Base-by-base conservation (phyloP, 2,888 invertebrate species). In the Nomada lathburiana region DNA sequence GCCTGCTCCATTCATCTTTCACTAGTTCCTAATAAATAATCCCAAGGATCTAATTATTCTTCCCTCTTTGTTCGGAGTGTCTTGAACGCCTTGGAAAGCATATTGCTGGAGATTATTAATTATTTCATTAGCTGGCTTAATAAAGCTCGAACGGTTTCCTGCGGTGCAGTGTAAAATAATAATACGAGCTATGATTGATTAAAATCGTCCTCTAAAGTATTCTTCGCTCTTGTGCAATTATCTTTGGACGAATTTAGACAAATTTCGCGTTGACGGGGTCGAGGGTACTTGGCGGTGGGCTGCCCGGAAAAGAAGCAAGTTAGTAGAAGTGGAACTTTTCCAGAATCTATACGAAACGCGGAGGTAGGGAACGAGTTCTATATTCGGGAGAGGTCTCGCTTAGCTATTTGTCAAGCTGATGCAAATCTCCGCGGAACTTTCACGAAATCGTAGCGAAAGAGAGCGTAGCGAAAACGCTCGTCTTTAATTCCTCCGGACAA, bases 401-500 rank as follows among this genome's bases (percentile, higher is more conserved):
- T 88, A 86, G 87, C 90, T 88, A 91, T 92, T 91, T 91, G 90
- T 91, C 91, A 88, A 87, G 78, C 81, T 82, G 89, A 90, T 87
- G 90, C 86, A 88, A 90, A 91, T 91, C 88, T 90, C 83, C 65
- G 53, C 50, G 80, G 73, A 82, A 85, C 64, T 85, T 74, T 57
- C 16, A 2, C 76, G 67, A 73, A 78, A 70, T 75, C 70, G n/a
- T n/a, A n/a, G n/a, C n/a, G n/a, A n/a, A 18, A 59, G 79, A 68
- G 64, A 82, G 72, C 69, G 60, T 69, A 44, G 44, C 16, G 9
- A 47, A 13, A 42, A 53, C 60, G 69, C 44, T 50, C 13, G 50
- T 9, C 47, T 57, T 23, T 18, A 63, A 26, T 55, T 69, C 53
- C 26, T 50, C 23, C 3, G 16, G 26, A 69, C 26, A 26, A 57